Conservation (phyloP, 2,888 invertebrate species). For the Thera obeliscata region DNA sequence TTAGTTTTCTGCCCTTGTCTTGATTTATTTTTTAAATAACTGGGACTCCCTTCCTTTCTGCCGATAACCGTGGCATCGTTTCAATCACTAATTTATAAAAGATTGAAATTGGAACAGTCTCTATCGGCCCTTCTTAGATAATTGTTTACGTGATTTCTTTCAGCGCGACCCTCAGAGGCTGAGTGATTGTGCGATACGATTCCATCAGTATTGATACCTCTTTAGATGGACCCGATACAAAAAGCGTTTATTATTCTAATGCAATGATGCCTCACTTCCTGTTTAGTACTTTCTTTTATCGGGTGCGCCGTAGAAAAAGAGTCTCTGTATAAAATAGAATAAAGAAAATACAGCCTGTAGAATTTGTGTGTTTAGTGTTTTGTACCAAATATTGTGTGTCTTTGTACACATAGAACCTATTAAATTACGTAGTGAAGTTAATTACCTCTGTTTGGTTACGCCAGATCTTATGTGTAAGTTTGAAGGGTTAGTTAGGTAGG, state of each 20-base stretch:
- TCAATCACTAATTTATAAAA: conserved; percentile 47
- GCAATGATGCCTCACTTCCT: conserved; percentile 33
- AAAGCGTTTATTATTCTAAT: conserved; percentile 50
- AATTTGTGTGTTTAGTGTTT: not conserved
- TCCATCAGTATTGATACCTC: conserved; percentile 48
- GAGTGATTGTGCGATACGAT: conserved; percentile 47
- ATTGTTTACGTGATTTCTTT: conserved; percentile 63
- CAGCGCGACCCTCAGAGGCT: conserved; percentile 42
- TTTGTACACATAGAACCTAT: too few relatives aligned
- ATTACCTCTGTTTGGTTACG: not conserved
- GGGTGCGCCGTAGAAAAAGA: not conserved
- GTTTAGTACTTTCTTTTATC: conserved; percentile 28
- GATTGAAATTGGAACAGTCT: conserved; percentile 50
- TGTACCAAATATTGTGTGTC: too few relatives aligned
- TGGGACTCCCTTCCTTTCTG: not conserved
- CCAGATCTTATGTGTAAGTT: not conserved
- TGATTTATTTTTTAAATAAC: not conserved
- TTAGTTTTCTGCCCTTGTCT: not conserved
- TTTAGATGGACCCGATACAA: conserved; percentile 51
- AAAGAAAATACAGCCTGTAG: not conserved
- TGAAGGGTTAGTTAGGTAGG: not conserved
- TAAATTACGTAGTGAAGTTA: too few relatives aligned
- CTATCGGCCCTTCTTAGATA: conserved; percentile 57
- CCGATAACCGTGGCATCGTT: conserved; percentile 4
- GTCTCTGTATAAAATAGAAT: not conserved